Base-by-base conservation (phyloP, 2,113 vertebrate species). In the Paratilapia polleni region DNA sequence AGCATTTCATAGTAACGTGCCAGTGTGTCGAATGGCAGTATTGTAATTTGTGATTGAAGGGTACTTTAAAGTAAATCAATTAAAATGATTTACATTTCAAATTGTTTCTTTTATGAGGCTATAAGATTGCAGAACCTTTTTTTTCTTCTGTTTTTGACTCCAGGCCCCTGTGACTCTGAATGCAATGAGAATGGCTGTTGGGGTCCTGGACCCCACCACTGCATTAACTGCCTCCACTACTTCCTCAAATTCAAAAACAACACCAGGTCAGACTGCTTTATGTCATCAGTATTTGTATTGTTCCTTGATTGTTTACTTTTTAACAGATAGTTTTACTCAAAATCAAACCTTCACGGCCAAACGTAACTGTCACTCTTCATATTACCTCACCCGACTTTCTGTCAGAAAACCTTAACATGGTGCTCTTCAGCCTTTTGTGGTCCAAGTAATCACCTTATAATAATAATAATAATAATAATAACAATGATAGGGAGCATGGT, bases 191-290 rank as follows among this genome's bases (percentile, higher is more conserved):
- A 97, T 4, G 97, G 97, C 54, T 99, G 98, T 87, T 98, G 98
- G 52, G 98, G 98, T 1, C 98, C 98, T 1, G 98, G 98, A 86
- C 98, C 98, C 19, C 97, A 99, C 82, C 97, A 99, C 86, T 99
- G 98, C 93, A 99, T 89, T 88, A 98, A 99, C 93, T 99, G 98
- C 88, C 94, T 99, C 28, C 98, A 99, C 88, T 98, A 97, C 91
- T 99, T 99, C 95, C 98, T 99, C 89, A 99, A 99, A 95, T 97
- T 99, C 91, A 99, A 98, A 93, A 99, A 99, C 92, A 99, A 99
- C 85, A 99, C 98, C 85, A 96, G 98, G 98, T 99, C 15, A 84
- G 91, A 57, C n/a, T 63, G 28, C 26, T 15, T 41, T 22, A 28
- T 28, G 54, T 8, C 17, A 59, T 59, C 17, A 36, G 12, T 20